phyloP scores from a whole-genome alignment of 2,888 invertebrate genomes.

The Eremobia ochroleuca region DNA sequence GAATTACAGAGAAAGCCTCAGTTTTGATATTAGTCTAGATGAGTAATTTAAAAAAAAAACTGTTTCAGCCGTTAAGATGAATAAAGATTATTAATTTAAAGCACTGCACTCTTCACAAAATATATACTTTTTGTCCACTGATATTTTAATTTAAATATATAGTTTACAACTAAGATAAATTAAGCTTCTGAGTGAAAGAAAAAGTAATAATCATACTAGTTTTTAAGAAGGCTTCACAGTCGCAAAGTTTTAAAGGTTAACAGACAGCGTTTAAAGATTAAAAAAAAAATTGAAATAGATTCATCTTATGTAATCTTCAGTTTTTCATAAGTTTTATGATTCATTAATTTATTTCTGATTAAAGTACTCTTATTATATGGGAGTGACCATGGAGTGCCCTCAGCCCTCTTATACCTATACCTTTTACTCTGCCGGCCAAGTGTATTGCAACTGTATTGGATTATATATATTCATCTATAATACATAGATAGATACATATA shows the following conservation, averaged over 20 bases:
- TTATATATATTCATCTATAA: too few relatives aligned
- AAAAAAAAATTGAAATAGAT: neutral
- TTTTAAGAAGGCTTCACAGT: constrained; percentile 7
- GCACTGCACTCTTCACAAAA: constrained; percentile 11
- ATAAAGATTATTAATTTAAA: constrained; percentile 16
- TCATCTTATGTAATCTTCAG: neutral
- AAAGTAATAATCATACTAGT: constrained; percentile 6
- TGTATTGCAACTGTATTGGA: too few relatives aligned
- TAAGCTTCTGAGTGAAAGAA: constrained; percentile 1
- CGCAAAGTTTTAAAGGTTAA: neutral
- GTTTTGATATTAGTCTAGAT: neutral
- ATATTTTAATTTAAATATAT: constrained; percentile 39
- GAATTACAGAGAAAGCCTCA: neutral
- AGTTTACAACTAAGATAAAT: constrained; percentile 1
- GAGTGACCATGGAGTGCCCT: too few relatives aligned
- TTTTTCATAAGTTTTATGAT: neutral
- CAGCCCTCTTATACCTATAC: neutral
- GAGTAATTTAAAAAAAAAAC: neutral
- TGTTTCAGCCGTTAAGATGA: neutral
- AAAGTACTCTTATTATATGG: too few relatives aligned
- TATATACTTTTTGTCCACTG: neutral
- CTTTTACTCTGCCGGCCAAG: neutral
- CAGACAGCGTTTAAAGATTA: neutral
- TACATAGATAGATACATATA: too few relatives aligned
- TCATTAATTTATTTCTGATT: neutral